phyloP scores from a whole-genome alignment of 1,140 invertebrate species.

The Lutraria rhynchaena region DNA sequence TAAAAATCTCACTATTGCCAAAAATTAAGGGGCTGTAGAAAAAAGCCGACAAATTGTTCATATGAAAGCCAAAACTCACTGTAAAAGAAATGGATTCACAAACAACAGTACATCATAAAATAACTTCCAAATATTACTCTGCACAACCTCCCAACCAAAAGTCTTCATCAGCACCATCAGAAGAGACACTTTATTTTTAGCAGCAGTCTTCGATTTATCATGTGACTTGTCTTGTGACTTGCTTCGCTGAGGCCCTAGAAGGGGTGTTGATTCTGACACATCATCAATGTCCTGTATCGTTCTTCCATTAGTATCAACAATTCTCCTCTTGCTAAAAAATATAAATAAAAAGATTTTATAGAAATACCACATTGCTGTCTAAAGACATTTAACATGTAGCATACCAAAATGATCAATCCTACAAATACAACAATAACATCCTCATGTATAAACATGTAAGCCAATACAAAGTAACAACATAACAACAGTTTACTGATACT shows the following conservation, averaged over 20 bases:
- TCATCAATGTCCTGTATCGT: neutral
- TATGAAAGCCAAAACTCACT: slow-evolving; percentile 61
- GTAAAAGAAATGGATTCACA: slow-evolving; percentile 66
- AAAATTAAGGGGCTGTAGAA: no score
- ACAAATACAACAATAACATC: no score
- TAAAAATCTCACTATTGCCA: no score
- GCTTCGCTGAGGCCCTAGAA: slow-evolving; percentile 24
- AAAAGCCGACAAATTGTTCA: no score
- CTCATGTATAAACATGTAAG: no score
- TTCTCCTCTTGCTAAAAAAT: slow-evolving; percentile 34
- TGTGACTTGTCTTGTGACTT: slow-evolving; percentile 12
- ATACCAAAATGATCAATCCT: no score
- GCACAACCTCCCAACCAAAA: slow-evolving; percentile 62
- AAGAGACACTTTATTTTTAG: slow-evolving; percentile 59
- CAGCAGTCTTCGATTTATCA: neutral
- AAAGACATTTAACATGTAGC: no score
- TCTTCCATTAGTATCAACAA: neutral
- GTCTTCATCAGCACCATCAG: slow-evolving; percentile 57
- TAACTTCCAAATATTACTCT: slow-evolving; percentile 66
- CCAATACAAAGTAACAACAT: no score
- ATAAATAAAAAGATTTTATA: no score
- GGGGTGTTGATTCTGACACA: slow-evolving; percentile 55
- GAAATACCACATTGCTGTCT: no score
- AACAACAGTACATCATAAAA: slow-evolving; percentile 66
- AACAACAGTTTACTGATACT: no score